These are phyloP conservation scores for Microtus pennsylvanicus DNA, from an alignment of 2,113 vertebrate genomes.

Conservation along the genomic window DNA sequence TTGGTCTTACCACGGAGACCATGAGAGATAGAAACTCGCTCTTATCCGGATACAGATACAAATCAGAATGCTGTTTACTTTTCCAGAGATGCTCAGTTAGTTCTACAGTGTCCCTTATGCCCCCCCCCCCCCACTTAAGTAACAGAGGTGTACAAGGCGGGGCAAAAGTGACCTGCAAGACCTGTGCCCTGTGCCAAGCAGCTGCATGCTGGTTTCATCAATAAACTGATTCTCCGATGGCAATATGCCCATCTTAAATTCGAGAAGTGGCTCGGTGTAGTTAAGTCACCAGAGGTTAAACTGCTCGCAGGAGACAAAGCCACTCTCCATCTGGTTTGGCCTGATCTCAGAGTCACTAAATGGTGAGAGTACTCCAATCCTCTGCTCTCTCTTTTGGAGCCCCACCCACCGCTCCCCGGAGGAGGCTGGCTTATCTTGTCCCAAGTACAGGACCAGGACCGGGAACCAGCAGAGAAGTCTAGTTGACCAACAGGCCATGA, in stretches of 20 bases:
- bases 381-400: not conserved
- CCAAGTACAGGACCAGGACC: fast-evolving
- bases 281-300: not conserved
- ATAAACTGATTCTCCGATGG: not conserved
- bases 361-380: fast-evolving
- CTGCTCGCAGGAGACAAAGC: not conserved
- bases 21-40: not conserved
- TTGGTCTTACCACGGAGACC: not conserved
- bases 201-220: too few species aligned
- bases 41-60: not conserved
- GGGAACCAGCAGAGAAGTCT: not conserved
- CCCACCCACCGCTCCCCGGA: not conserved
- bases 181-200: not conserved
- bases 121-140: not conserved
- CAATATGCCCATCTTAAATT: not conserved
- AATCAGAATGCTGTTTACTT: not conserved
- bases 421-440: not conserved
- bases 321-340: not conserved
- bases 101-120: fast-evolving
- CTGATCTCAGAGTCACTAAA: not conserved
- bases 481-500: not conserved
- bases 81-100: not conserved
- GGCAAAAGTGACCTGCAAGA: fast-evolving
- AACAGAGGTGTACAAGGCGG: not conserved
- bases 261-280: not conserved